Conservation (phyloP, 2,113 vertebrate genomes). For the Grus americana region DNA sequence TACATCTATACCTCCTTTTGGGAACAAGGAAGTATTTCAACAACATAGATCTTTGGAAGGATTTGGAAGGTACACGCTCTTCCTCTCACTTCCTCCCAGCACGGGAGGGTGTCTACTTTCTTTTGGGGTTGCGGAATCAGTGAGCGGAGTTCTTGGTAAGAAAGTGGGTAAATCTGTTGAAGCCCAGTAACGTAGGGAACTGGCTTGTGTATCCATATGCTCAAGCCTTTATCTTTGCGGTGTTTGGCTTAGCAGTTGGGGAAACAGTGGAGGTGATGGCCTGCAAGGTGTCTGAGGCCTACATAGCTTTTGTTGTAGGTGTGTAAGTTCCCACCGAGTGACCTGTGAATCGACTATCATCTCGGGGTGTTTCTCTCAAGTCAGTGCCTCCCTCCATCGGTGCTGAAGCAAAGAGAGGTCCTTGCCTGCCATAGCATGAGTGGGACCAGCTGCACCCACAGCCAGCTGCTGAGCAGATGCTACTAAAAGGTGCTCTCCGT, state of each 20-base stretch:
- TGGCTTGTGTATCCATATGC: background rate
- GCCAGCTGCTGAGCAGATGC: rapidly evolving
- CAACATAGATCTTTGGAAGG: background rate
- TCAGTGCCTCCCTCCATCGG: background rate
- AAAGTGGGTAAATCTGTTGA: background rate
- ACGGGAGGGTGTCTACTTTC: background rate
- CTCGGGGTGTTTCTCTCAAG: background rate
- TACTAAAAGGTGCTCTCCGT: background rate
- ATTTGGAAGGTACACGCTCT: background rate
- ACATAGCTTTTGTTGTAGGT: background rate
- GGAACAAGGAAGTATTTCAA: background rate
- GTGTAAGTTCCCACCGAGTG: background rate
- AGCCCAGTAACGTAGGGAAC: background rate
- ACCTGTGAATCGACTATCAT: background rate
- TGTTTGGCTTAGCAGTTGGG: background rate
- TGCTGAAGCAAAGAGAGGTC: background rate
- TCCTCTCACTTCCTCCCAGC: background rate
- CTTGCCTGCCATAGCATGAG: background rate
- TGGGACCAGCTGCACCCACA: background rate
- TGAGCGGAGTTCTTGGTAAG: background rate
- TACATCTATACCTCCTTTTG: background rate
- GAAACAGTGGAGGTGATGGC: background rate
- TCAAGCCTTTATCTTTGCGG: background rate
- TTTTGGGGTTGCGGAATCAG: background rate
- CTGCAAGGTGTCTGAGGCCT: background rate